phyloP scores from a whole-genome alignment of 2,888 invertebrate genomes.

The Drosophila kanekoi region DNA sequence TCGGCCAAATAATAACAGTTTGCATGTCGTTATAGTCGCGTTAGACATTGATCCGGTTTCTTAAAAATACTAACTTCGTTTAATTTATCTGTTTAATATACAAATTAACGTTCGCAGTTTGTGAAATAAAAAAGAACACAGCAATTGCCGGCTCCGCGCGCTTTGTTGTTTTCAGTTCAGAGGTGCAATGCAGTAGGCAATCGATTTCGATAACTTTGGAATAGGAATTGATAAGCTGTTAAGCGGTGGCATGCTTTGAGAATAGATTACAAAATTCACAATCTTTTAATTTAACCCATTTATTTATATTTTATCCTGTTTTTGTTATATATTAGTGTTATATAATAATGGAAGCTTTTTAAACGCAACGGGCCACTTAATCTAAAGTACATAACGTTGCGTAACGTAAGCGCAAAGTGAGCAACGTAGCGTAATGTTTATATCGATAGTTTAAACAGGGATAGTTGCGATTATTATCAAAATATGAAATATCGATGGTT shows the following conservation, averaged over 20 bases:
- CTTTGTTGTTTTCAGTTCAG: conserved; percentile 24
- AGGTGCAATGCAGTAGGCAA: conserved; percentile 10
- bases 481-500: conserved; percentile 25
- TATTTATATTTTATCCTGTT: too few species aligned
- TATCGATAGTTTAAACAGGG: conserved; percentile 41
- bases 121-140: neutral
- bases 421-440: neutral
- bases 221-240: neutral
- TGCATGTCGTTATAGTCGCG: conserved; percentile 54
- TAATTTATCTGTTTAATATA: neutral
- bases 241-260: neutral
- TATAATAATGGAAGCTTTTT: neutral
- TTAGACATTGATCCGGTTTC: conserved; percentile 28
- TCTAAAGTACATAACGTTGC: neutral
- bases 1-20: conserved; percentile 78
- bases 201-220: conserved; percentile 3
- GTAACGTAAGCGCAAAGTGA: conserved; percentile 20
- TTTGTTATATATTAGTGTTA: too few species aligned
- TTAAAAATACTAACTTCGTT: neutral
- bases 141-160: conserved; percentile 44
- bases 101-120: neutral
- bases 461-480: conserved; percentile 1
- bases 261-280: too few species aligned
- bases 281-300: too few species aligned
- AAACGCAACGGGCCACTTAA: neutral